Percentiles rank a stretch among this genome's conserved stretches.
Conservation (phyloP, 2,888 invertebrate genomes). For the Macrophya alboannulata region DNA sequence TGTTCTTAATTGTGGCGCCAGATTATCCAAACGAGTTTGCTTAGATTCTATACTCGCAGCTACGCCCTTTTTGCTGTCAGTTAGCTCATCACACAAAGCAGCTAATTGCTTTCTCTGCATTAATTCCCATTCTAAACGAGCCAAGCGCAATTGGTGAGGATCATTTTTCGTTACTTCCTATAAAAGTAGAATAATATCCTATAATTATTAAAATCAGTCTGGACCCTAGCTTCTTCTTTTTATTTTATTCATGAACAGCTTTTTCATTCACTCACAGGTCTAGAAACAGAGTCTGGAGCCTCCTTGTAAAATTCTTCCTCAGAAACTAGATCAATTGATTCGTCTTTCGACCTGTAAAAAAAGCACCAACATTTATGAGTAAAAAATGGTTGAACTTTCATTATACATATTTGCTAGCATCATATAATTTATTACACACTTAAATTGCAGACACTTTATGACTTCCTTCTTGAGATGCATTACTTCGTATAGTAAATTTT, state of each 20-base stretch:
- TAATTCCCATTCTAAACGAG: constrained; percentile 95
- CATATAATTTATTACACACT: constrained; percentile 81
- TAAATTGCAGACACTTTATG: constrained; percentile 96
- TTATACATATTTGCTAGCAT: background rate
- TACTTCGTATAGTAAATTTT: constrained; percentile 96
- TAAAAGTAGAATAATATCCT: constrained; percentile 63
- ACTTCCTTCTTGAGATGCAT: constrained; percentile 97
- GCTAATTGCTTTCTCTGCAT: constrained; percentile 93
- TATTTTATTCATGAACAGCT: background rate
- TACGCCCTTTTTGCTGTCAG: constrained; percentile 89
- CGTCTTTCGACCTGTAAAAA: constrained; percentile 90
- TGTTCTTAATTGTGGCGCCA: constrained; percentile 89
- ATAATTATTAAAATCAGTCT: background rate
- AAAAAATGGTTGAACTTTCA: background rate
- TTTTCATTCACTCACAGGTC: constrained; percentile 82
- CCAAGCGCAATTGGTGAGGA: constrained; percentile 91
- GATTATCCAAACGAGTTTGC: constrained; percentile 89
- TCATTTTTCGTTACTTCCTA: constrained; percentile 87
- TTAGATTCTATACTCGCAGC: constrained; percentile 89
- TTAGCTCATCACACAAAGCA: constrained; percentile 88
- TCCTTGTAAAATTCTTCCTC: constrained; percentile 91
- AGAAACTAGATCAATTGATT: constrained; percentile 93
- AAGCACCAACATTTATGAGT: constrained; percentile 12
- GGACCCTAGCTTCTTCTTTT: background rate
- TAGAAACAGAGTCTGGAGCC: constrained; percentile 87